A percentile compares a stretch with the other conserved stretches of the same genome.
Conservation (phyloP, 2,113 vertebrate species). For the Ochotona curzoniae region DNA sequence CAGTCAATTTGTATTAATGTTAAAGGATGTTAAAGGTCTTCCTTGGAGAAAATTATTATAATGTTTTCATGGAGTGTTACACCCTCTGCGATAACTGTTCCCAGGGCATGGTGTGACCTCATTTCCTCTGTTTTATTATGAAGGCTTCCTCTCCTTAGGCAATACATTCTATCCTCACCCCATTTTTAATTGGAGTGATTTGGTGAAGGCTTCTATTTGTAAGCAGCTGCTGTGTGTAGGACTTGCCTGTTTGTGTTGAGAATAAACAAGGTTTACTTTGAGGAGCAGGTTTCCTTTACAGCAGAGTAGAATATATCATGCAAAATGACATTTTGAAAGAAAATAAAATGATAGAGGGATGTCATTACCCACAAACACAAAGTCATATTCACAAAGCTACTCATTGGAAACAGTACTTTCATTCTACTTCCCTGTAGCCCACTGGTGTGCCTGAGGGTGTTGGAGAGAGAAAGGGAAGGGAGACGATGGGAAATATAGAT, state of each 20-base stretch:
- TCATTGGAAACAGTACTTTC: neutral
- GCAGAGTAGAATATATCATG: neutral
- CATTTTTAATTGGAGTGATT: neutral
- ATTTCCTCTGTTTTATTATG: neutral
- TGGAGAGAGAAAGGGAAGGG: neutral
- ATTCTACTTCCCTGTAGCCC: neutral
- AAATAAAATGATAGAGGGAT: neutral
- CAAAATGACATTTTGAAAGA: neutral
- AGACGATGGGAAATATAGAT: neutral
- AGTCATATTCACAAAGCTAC: neutral
- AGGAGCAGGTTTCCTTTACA: neutral
- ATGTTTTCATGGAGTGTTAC: neutral
- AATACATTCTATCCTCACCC: neutral
- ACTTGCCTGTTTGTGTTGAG: neutral
- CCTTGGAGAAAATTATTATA: neutral
- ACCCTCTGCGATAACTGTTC: neutral
- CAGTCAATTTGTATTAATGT: constrained; percentile 19
- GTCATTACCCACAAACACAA: neutral
- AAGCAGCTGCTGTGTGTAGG: neutral
- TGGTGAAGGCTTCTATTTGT: neutral
- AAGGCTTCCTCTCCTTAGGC: neutral
- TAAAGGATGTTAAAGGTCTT: neutral
- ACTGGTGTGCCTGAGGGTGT: neutral
- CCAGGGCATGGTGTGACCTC: neutral
- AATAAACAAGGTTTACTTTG: neutral